Conservation (phyloP, 2,113 vertebrate genomes). For the Lophius piscatorius region DNA sequence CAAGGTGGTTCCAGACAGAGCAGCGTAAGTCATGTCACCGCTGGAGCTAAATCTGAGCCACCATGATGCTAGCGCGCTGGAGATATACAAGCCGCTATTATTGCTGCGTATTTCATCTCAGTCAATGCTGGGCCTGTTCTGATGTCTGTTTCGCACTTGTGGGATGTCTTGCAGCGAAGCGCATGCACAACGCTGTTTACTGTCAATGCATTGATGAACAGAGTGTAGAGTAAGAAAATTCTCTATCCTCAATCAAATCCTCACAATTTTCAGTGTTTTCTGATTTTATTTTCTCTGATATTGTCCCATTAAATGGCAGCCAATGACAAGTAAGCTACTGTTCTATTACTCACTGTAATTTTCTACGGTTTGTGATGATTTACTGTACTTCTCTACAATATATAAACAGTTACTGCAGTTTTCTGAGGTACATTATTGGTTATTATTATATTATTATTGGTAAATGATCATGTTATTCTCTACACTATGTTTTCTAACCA, state of each 20-base stretch:
- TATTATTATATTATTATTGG: no score
- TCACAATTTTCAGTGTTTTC: not conserved
- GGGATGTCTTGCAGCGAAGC: slow-evolving; percentile 22
- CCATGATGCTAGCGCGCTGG: slow-evolving; percentile 40
- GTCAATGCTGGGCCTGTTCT: slow-evolving; percentile 24
- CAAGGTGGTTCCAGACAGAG: slow-evolving; percentile 49
- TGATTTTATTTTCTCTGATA: no score
- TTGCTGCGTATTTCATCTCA: slow-evolving; percentile 55
- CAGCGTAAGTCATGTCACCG: slow-evolving; percentile 31
- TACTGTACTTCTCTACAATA: no score
- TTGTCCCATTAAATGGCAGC: no score
- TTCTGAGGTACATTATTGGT: no score
- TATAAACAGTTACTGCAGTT: no score
- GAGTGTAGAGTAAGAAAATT: not conserved
- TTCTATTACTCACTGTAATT: no score
- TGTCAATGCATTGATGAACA: slow-evolving; percentile 21
- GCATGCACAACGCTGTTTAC: slow-evolving; percentile 13
- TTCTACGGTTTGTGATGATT: no score
- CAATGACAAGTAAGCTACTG: no score
- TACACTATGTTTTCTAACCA: no score
- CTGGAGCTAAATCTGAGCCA: slow-evolving; percentile 38
- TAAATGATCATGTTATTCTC: no score
- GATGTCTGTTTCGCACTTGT: slow-evolving; percentile 57
- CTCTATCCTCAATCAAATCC: not conserved
- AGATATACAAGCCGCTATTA: slow-evolving; percentile 54